phyloP scores from a whole-genome alignment of 2,797 vertebrate species.

The Betta splendens region DNA sequence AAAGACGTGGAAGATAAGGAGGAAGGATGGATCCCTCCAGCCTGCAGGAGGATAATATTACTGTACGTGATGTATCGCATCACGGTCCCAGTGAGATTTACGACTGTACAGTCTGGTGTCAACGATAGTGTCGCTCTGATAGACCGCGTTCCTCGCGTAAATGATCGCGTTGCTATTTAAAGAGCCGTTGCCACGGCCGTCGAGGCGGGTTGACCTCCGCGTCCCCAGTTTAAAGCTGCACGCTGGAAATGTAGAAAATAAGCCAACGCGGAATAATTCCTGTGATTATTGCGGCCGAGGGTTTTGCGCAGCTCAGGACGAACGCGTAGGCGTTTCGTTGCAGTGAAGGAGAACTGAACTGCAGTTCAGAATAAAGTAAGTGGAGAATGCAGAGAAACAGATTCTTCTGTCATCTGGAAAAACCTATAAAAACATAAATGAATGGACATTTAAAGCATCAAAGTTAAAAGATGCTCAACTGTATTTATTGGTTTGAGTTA shows the following conservation, averaged over 20 bases:
- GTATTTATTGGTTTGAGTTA: no score
- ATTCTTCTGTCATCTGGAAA: no score
- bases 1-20: constrained; percentile 19
- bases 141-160: constrained; percentile 24
- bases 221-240: background rate
- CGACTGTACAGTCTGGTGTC: constrained; percentile 24
- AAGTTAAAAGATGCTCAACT: no score
- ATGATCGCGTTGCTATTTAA: constrained; percentile 21
- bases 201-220: background rate
- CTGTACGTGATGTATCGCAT: constrained; percentile 28
- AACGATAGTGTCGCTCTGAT: constrained; percentile 39
- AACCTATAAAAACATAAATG: no score
- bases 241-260: background rate
- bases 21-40: constrained; percentile 15
- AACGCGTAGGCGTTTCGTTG: background rate
- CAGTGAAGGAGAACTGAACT: background rate
- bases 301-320: background rate
- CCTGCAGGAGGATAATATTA: constrained; percentile 19
- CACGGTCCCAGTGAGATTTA: constrained; percentile 16
- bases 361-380: no score
- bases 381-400: background rate
- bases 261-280: background rate
- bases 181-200: constrained; percentile 11
- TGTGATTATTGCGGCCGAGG: constrained; percentile 1
- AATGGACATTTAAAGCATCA: no score